Conservation (phyloP, 1,140 invertebrate species). For the Telenomus remus region DNA sequence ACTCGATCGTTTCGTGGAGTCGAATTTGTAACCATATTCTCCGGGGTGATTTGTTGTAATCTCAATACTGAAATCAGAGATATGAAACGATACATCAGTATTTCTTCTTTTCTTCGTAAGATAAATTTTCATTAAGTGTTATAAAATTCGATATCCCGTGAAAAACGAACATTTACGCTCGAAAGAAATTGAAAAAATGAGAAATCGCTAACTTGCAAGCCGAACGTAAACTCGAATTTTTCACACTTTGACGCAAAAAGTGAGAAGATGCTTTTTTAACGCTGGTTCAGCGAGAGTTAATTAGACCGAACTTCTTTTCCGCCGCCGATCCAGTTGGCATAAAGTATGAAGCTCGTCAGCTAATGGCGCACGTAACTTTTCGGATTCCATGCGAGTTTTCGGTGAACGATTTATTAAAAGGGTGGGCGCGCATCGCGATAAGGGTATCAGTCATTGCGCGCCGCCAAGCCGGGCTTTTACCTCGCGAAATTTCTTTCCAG, state of each 20-base stretch:
- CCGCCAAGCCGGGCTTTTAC: constrained; percentile 12
- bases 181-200: not conserved
- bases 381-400: constrained; percentile 60
- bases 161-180: too few species aligned
- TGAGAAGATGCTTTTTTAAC: constrained; percentile 13
- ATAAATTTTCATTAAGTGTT: too few species aligned
- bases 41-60: not conserved
- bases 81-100: not conserved
- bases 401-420: constrained; percentile 54
- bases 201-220: too few species aligned
- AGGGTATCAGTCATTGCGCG: constrained; percentile 22
- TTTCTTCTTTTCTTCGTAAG: too few species aligned
- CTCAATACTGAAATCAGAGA: constrained; percentile 1
- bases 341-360: constrained; percentile 41
- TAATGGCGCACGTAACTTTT: constrained; percentile 61
- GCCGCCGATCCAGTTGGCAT: constrained; percentile 13
- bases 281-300: constrained; percentile 6
- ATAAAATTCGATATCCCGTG: too few species aligned
- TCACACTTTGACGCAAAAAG: too few species aligned
- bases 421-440: constrained; percentile 24
- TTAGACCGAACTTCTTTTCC: constrained; percentile 18
- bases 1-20: constrained; percentile 28
- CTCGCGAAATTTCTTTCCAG: constrained; percentile 5
- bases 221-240: too few species aligned
- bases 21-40: constrained; percentile 25